Evolutionary conservation across 2,888 invertebrate species (phyloP), one percentile per base, ranked within the genome.

Genomic region (Nudaria mundana): DNA sequence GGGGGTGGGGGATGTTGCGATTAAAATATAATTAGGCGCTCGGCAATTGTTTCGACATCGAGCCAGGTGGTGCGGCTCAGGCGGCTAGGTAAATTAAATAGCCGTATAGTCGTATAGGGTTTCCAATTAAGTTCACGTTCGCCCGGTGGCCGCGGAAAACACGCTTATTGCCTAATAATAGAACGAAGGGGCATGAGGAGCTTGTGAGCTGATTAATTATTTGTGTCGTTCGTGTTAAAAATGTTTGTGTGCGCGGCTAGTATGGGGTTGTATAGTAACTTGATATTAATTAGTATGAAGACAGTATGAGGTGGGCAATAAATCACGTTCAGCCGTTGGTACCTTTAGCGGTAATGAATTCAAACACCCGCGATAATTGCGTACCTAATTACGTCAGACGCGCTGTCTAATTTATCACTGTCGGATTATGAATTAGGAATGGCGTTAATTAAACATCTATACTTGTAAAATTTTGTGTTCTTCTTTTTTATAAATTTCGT

Each of bases 1-100:
- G 63, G 50, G 67, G 66, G 67, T 7, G 20, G 72, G 71, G 72
- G 74, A 66, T 71, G 78, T 79, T 77, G 78, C 83, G 84, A 87
- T 88, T 88, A 87, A 88, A 87, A 85, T 83, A 88, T 87, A 87
- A 88, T 87, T 87, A 88, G 86, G 81, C 80, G 77, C 73, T 68
- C 71, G 78, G 82, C 84, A 84, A 88, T 88, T 82, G 85, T 87
- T 86, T 87, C 79, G 74, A 81, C 81, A 86, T 87, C 80, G 82
- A 74, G 79, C 74, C 87, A 87, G 85, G 85, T 86, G 85, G 78
- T 71, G 72, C 71, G 70, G 69, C 66, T 68, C 68, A 60, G 70
- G 48, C 60, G 66, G 73, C 79, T 78, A 82, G 81, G 83, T 83
- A 81, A 81, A 86, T 87, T 83, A 86, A 86, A 87, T 76, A 80